phyloP scores from a whole-genome alignment of 1,140 invertebrate genomes.

The Cryptotermes secundus region DNA sequence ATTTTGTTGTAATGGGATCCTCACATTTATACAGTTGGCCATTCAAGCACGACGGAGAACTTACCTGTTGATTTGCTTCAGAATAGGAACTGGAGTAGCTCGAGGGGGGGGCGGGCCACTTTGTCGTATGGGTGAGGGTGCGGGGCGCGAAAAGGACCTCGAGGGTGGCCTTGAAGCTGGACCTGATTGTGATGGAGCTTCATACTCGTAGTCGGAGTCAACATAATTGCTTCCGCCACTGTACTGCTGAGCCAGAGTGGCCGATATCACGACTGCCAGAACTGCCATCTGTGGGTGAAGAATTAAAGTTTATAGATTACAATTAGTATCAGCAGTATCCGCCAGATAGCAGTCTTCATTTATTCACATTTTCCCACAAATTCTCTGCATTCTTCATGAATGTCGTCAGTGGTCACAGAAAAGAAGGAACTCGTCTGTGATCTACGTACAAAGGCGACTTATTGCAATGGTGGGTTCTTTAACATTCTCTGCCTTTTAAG shows the following conservation, averaged over 20 bases:
- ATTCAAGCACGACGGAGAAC: neutral
- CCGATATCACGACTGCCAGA: constrained; percentile 45
- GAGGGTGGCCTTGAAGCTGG: constrained; percentile 56
- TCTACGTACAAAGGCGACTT: too few species aligned
- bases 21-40: neutral
- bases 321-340: too few species aligned
- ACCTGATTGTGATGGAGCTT: constrained; percentile 45
- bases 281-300: constrained; percentile 28
- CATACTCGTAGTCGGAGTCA: constrained; percentile 60
- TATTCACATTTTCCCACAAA: too few species aligned
- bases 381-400: too few species aligned
- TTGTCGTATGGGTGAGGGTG: constrained; percentile 44
- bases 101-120: constrained; percentile 47
- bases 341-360: too few species aligned
- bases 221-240: constrained; percentile 46
- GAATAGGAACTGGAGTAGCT: constrained; percentile 72
- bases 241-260: constrained; percentile 45
- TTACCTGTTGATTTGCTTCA: constrained; percentile 81
- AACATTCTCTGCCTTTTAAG: too few species aligned
- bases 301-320: too few species aligned
- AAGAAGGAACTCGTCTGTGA: too few species aligned
- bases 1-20: neutral
- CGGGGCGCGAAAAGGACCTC: constrained; percentile 46
- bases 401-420: too few species aligned
- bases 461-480: too few species aligned